A percentile compares a stretch with the other conserved stretches of the same genome.
phyloP scores from a whole-genome alignment of 1,140 invertebrate species.

The Pararge aegeria region DNA sequence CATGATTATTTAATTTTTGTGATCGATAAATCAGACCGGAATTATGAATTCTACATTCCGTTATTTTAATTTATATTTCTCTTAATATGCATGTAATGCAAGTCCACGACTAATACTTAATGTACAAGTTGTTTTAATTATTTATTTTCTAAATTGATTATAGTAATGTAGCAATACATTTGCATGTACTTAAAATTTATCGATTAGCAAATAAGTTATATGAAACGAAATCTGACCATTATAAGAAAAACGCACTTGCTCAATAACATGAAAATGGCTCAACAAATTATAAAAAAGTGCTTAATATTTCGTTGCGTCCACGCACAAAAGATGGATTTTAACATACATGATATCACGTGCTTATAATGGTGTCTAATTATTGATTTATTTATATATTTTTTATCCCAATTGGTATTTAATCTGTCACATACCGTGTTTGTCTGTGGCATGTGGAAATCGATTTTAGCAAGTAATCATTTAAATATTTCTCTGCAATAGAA shows the following conservation, averaged over 20 bases:
- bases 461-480: neutral
- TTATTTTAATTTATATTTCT: conserved; percentile 58
- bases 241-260: conserved; percentile 50
- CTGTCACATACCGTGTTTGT: conserved; percentile 4
- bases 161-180: conserved; percentile 44
- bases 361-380: conserved; percentile 47
- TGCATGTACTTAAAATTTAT: conserved; percentile 63
- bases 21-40: conserved; percentile 66
- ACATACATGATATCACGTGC: conserved; percentile 36
- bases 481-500: conserved; percentile 16
- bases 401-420: conserved; percentile 14
- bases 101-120: conserved; percentile 78
- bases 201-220: conserved; percentile 34
- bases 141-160: conserved; percentile 50
- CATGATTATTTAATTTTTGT: conserved; percentile 69
- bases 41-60: conserved; percentile 77
- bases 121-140: conserved; percentile 70
- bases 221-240: conserved; percentile 25
- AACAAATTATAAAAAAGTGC: conserved; percentile 42
- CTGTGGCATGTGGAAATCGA: conserved; percentile 1
- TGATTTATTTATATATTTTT: conserved; percentile 15
- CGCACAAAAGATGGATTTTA: conserved; percentile 41
- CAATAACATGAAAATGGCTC: conserved; percentile 60
- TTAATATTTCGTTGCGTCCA: conserved; percentile 40
- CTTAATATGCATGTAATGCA: conserved; percentile 69